A percentile compares a stretch with the other conserved stretches of the same genome.
Conservation (phyloP, 2,797 vertebrate genomes). For the Odontamblyopus lacepedii region DNA sequence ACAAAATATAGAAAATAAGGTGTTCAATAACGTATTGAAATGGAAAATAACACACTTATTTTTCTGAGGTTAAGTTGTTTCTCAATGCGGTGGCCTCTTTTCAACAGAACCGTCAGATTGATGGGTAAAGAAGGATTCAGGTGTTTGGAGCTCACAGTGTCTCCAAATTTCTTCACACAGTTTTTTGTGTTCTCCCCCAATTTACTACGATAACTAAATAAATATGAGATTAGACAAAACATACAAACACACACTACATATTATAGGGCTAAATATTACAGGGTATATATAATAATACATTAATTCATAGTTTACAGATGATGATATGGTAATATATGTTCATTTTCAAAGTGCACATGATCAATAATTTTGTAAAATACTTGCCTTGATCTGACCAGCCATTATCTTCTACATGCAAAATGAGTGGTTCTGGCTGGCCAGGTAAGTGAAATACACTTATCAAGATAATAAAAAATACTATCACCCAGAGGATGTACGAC, state of each 20-base stretch:
- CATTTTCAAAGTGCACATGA: too few relatives aligned
- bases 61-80: slow-evolving; percentile 7
- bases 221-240: not conserved
- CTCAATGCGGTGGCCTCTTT: not conserved
- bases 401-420: too few relatives aligned
- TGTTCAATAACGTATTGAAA: not conserved
- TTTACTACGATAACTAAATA: slow-evolving; percentile 14
- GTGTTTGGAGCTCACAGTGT: slow-evolving; percentile 14
- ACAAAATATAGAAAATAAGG: not conserved
- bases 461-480: too few relatives aligned
- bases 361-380: too few relatives aligned
- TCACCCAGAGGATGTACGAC: too few relatives aligned
- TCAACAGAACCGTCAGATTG: slow-evolving; percentile 31
- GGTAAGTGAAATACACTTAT: too few relatives aligned
- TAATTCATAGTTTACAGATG: not conserved
- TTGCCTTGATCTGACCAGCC: too few relatives aligned
- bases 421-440: too few relatives aligned
- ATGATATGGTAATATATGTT: not conserved
- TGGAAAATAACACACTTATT: slow-evolving; percentile 52
- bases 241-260: not conserved
- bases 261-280: not conserved
- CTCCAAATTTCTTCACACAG: slow-evolving; percentile 9
- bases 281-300: not conserved
- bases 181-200: fast-evolving
- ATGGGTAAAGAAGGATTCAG: fast-evolving